Conservation (phyloP, 2,113 vertebrate genomes). For the Ailuropoda melanoleuca region DNA sequence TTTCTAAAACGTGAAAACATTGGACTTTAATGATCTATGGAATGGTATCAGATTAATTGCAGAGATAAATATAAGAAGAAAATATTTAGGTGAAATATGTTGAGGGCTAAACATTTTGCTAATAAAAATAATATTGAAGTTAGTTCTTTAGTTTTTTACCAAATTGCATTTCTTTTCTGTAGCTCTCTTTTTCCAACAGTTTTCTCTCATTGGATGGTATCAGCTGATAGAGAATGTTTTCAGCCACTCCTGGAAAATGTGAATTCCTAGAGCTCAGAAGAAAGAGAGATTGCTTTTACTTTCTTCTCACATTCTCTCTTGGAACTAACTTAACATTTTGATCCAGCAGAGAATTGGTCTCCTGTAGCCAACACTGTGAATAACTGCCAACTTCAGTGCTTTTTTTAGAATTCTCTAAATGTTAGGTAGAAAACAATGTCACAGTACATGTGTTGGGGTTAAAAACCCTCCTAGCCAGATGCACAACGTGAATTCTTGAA, state of each 20-base stretch:
- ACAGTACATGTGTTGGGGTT: background rate
- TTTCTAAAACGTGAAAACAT: background rate
- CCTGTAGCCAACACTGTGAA: conserved; percentile 46
- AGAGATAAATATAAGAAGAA: conserved; percentile 8
- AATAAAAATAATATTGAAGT: background rate
- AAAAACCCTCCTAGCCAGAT: background rate
- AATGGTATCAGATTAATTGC: conserved; percentile 29
- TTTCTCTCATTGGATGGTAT: background rate
- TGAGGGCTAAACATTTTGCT: background rate
- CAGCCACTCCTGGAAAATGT: background rate
- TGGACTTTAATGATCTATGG: background rate
- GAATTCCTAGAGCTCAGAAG: conserved; percentile 22
- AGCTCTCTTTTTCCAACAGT: background rate
- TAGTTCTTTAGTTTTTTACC: background rate
- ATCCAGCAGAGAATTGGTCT: conserved; percentile 57
- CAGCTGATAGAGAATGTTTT: conserved; percentile 8
- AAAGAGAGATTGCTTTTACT: conserved; percentile 54
- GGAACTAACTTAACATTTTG: conserved; percentile 60
- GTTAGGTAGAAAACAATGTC: conserved; percentile 53
- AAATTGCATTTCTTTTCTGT: background rate
- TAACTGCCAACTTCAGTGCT: background rate
- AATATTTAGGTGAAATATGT: background rate
- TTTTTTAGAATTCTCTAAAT: conserved; percentile 56
- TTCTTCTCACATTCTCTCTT: conserved; percentile 39
- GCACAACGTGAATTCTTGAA: background rate